phyloP scores from a whole-genome alignment of 2,888 invertebrate species.

The Sphaerolaimus hirsutus region DNA sequence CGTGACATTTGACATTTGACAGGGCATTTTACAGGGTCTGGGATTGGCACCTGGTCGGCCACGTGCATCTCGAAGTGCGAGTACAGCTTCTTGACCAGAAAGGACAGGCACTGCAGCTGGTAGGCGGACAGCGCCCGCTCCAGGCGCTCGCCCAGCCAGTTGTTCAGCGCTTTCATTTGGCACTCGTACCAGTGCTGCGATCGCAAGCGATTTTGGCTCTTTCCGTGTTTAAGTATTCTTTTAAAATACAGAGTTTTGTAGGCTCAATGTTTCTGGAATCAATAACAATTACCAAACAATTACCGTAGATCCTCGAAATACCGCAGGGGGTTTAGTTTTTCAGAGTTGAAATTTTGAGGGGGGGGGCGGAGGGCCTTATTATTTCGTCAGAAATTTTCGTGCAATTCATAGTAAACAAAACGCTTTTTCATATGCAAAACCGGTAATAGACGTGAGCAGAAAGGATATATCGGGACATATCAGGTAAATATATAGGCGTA shows the following conservation, averaged over 20 bases:
- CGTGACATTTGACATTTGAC: too few relatives aligned
- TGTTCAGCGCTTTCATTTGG: constrained; percentile 73
- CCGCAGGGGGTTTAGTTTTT: too few relatives aligned
- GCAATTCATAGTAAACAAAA: not conserved
- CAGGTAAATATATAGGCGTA: too few relatives aligned
- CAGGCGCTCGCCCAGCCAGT: constrained; percentile 71
- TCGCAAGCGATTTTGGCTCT: not conserved
- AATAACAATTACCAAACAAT: too few relatives aligned
- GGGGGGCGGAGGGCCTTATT: too few relatives aligned
- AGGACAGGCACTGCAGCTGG: constrained; percentile 85
- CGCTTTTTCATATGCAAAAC: not conserved
- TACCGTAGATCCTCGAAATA: not conserved
- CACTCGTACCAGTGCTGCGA: constrained; percentile 70
- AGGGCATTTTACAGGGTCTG: too few relatives aligned
- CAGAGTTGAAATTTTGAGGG: too few relatives aligned
- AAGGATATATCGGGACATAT: too few relatives aligned
- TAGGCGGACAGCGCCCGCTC: constrained; percentile 81
- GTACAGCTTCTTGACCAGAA: constrained; percentile 91
- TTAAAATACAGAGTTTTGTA: not conserved
- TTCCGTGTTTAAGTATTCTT: not conserved
- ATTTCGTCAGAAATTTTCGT: not conserved
- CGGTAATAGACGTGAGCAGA: not conserved
- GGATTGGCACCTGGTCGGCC: too few relatives aligned
- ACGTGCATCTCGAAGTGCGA: constrained; percentile 97
- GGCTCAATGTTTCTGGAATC: too few relatives aligned